Evolutionary conservation across 2,888 invertebrate genomes (phyloP), one percentile per base, ranked within the genome.

Genomic region (Trachelus tabidus): DNA sequence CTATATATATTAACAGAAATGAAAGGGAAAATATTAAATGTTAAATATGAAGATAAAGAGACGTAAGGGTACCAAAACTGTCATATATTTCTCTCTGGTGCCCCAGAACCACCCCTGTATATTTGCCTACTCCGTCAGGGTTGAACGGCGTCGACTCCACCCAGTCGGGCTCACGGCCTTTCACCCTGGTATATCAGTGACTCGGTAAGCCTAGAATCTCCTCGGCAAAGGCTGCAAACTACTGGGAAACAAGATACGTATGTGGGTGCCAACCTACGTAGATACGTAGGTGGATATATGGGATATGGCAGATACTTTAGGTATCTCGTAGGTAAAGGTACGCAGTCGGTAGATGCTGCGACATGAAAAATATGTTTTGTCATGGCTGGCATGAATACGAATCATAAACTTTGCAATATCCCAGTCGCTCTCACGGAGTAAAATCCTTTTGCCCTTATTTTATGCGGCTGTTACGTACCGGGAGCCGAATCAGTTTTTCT

Each of bases 381-480:
- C 75, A 69, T 75, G 77, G 68, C 30, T 73, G 79, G 74, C 77
- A 77, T 35, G 73, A 79, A 79, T 78, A 40, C 56, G 15, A 35
- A 79, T 71, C 75, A 77, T 76, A 76, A 79, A 79, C 73, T 79
- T 79, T 73, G 79, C 79, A 35, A 77, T 77, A 79, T 75, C 79
- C 74, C 69, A 77, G 80, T 77, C 76, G 34, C 56, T 75, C 74
- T 77, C 71, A 34, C 12, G 75, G 75, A 76, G 77, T 79, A 79
- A 79, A 79, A 80, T 77, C 76, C 35, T 69, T 73, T 77, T 71
- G 12, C 68, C 30, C 74, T 34, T 56, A 23, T 56, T 23, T 56
- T 56, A 56, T 56, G 56, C 23, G 56, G 6, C 23, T 23, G 6
- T 23, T 56, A 6, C 40, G 15, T 56, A 23, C 9, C 56, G 56